phyloP scores from a whole-genome alignment of 2,113 vertebrate genomes.

The Prolemur simus region DNA sequence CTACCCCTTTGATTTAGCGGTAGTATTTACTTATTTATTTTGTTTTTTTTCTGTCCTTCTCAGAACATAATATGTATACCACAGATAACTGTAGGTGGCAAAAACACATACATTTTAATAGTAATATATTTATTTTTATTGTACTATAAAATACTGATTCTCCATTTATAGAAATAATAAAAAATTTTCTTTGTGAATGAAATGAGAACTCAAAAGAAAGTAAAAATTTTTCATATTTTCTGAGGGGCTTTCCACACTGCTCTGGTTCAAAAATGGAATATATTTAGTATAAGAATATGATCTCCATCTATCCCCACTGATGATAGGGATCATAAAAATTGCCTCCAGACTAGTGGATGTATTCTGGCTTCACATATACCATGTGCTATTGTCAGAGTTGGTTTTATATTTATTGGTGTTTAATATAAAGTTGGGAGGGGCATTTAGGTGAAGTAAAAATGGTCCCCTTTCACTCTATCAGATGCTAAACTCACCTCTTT shows the following conservation, averaged over 20 bases:
- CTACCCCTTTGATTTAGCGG: not conserved
- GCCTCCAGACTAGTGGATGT: not conserved
- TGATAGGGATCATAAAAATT: not conserved
- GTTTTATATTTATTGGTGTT: not conserved
- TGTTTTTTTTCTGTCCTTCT: not conserved
- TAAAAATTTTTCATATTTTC: not conserved
- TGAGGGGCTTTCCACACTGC: not conserved
- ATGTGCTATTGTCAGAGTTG: not conserved
- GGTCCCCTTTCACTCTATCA: not conserved
- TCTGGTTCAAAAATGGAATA: not conserved
- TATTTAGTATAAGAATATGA: not conserved
- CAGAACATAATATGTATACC: not conserved
- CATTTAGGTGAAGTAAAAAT: not conserved
- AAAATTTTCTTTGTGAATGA: not conserved
- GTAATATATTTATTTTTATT: not conserved
- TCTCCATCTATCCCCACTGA: not conserved
- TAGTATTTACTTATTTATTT: not conserved
- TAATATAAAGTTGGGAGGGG: not conserved
- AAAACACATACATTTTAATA: constrained; percentile 10
- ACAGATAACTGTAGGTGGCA: not conserved
- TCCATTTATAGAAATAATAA: not conserved
- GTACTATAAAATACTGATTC: not conserved
- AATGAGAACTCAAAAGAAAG: not conserved
- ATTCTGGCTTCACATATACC: not conserved
- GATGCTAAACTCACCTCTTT: not conserved